Conservation (phyloP, 35 echinoderm and acorn worm species). For the Lytechinus variegatus region DNA sequence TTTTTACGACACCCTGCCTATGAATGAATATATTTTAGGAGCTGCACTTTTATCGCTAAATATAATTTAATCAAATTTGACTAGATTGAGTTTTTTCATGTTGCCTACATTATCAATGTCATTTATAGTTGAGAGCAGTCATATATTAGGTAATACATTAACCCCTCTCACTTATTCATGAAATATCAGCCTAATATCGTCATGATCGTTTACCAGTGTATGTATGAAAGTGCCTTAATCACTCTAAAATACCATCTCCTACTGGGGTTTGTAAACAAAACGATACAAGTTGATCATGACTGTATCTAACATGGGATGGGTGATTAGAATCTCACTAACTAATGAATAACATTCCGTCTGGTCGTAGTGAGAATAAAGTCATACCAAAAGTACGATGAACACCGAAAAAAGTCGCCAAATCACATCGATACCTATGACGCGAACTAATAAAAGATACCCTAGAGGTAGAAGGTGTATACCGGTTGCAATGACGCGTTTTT, state of each 20-base stretch:
- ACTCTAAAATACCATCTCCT: background rate
- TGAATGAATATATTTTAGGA: background rate
- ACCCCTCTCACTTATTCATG: background rate
- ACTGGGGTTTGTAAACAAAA: background rate
- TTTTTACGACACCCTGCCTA: too few relatives aligned
- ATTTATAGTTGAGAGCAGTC: too few relatives aligned
- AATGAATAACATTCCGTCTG: background rate
- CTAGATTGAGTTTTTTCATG: too few relatives aligned
- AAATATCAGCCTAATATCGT: background rate
- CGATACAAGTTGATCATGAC: background rate
- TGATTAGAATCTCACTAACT: background rate
- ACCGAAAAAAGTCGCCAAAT: background rate
- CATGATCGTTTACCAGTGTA: background rate
- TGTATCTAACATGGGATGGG: background rate
- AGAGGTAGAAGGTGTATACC: background rate
- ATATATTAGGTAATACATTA: background rate
- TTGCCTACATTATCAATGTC: too few relatives aligned
- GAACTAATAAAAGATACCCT: background rate
- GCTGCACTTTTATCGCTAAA: too few relatives aligned
- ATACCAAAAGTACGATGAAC: background rate
- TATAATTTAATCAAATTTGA: too few relatives aligned
- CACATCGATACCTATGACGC: background rate
- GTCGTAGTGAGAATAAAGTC: background rate
- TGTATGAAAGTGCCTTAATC: slow-evolving; percentile 5
- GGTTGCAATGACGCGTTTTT: background rate